Conservation (phyloP, 2,888 invertebrate genomes). For the Ophonus ardosiacus region DNA sequence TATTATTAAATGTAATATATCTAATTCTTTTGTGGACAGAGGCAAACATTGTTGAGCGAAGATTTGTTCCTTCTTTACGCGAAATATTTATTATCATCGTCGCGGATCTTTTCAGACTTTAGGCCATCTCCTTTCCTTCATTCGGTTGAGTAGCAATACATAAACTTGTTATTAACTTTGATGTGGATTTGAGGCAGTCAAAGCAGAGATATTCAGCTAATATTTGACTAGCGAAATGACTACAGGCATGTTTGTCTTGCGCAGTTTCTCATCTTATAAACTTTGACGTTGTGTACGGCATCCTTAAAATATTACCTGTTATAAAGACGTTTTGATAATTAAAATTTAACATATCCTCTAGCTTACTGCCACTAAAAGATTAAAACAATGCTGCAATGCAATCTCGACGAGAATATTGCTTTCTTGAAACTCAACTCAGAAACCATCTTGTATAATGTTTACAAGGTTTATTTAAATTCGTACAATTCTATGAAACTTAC, state of each 20-base stretch:
- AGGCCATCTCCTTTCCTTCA: constrained; percentile 9
- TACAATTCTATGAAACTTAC: constrained; percentile 21
- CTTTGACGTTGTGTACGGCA: constrained; percentile 61
- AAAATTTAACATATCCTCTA: constrained; percentile 59
- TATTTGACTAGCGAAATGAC: constrained; percentile 65
- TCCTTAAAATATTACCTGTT: constrained; percentile 63
- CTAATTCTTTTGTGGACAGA: too few relatives aligned
- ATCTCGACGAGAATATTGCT: constrained; percentile 28
- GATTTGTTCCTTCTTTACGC: background rate
- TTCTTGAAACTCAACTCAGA: constrained; percentile 21
- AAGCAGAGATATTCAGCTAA: constrained; percentile 62
- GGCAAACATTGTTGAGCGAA: background rate
- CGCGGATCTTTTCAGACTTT: constrained; percentile 34
- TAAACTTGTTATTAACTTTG: constrained; percentile 64
- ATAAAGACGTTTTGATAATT: constrained; percentile 62
- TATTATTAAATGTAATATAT: too few relatives aligned
- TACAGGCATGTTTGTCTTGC: constrained; percentile 63
- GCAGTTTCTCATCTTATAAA: constrained; percentile 63
- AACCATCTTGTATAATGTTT: constrained; percentile 20
- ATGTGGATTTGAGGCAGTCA: constrained; percentile 62
- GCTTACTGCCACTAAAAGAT: constrained; percentile 51
- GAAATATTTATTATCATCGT: constrained; percentile 56
- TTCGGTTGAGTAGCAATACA: constrained; percentile 59
- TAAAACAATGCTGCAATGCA: constrained; percentile 46
- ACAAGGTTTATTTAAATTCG: constrained; percentile 51